Percentiles rank a stretch among this genome's conserved stretches.
phyloP scores from a whole-genome alignment of 1,140 invertebrate genomes.

The Cherax quadricarinatus region DNA sequence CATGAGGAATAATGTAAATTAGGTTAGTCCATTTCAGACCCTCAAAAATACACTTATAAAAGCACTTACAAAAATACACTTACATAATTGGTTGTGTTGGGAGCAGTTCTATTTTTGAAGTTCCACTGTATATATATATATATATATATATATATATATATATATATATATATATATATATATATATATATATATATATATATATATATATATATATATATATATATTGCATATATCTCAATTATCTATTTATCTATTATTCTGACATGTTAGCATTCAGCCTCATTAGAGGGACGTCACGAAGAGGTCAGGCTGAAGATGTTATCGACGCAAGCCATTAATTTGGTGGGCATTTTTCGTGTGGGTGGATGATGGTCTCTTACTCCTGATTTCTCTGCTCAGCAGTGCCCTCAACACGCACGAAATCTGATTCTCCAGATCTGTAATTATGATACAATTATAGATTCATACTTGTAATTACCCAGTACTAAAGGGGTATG shows the following conservation, averaged over 20 bases:
- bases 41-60: too few species aligned
- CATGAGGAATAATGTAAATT: too few species aligned
- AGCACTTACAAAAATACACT: too few species aligned
- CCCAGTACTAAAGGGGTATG: slow-evolving; percentile 37
- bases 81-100: too few species aligned
- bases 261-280: background rate
- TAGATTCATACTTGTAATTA: slow-evolving; percentile 52
- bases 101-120: too few species aligned
- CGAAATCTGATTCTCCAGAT: background rate
- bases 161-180: slow-evolving; percentile 13
- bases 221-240: background rate
- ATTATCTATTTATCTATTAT: background rate
- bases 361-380: background rate
- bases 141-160: slow-evolving; percentile 13
- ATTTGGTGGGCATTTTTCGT: background rate
- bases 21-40: too few species aligned
- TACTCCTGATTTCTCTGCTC: slow-evolving; percentile 6
- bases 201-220: background rate
- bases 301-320: background rate
- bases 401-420: slow-evolving; percentile 20
- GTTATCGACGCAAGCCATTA: background rate
- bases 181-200: slow-evolving; percentile 13
- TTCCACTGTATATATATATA: too few species aligned
- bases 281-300: background rate
- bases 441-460: slow-evolving; percentile 52